phyloP scores from a whole-genome alignment of 2,888 invertebrate species.

The Cerceris rybyensis region DNA sequence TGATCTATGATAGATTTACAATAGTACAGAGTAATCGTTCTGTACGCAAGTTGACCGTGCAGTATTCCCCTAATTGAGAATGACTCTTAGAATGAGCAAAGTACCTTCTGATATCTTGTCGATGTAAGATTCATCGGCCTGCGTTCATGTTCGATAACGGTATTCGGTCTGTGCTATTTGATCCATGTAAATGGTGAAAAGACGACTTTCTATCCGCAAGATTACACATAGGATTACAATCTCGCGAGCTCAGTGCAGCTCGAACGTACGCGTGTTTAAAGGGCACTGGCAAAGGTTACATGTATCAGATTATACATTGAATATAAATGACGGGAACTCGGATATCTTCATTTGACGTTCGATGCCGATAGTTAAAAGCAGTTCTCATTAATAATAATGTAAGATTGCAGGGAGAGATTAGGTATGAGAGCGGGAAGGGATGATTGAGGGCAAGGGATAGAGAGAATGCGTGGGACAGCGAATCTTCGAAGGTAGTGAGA shows the following conservation, averaged over 20 bases:
- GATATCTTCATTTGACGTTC: conserved; percentile 31
- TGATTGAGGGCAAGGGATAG: no score
- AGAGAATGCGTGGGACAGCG: no score
- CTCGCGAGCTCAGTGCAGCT: neutral
- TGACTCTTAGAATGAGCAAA: no score
- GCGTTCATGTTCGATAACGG: neutral
- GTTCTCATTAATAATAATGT: neutral
- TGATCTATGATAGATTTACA: no score
- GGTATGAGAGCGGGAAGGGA: no score
- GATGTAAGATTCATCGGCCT: no score
- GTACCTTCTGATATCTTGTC: no score
- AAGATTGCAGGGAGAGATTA: no score
- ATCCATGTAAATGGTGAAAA: conserved; percentile 1
- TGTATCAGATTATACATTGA: conserved; percentile 2
- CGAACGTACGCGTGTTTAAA: conserved; percentile 7
- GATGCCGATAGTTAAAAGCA: conserved; percentile 10
- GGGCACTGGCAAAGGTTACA: neutral
- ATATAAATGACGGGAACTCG: conserved; percentile 6
- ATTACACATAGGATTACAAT: conserved; percentile 1
- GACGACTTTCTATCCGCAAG: conserved; percentile 2
- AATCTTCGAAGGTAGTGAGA: no score
- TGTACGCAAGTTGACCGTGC: no score
- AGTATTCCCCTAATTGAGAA: no score
- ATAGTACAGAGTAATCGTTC: no score
- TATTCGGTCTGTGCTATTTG: neutral